Evolutionary conservation across 2,113 vertebrate genomes (phyloP).

Genomic region (Mungos mungo): DNA sequence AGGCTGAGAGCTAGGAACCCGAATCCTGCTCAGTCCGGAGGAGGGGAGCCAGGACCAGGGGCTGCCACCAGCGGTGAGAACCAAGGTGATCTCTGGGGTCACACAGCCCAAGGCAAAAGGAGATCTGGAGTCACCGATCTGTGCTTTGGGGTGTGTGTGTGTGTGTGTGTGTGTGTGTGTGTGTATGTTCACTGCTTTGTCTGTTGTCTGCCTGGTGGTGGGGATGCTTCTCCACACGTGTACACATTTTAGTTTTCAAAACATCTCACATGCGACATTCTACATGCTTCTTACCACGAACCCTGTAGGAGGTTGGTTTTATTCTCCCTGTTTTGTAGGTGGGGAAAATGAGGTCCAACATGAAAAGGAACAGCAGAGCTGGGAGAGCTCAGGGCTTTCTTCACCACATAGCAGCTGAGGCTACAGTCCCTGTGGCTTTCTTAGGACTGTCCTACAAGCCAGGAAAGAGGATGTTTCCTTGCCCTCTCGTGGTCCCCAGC

Average conservation of each 20-base stretch:
- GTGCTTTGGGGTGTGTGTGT: not conserved
- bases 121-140: not conserved
- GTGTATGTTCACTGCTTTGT: not conserved
- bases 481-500: rapidly evolving
- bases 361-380: not conserved
- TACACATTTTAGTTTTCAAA: not conserved
- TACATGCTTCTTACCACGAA: not conserved
- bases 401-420: not conserved
- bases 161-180: not conserved
- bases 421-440: rapidly evolving
- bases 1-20: constrained; percentile 37
- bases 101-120: not conserved
- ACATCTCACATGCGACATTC: not conserved
- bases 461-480: not conserved
- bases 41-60: not conserved
- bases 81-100: not conserved
- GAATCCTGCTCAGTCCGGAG: constrained; percentile 46
- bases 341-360: not conserved
- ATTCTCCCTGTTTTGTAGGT: not conserved
- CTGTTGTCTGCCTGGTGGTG: not conserved
- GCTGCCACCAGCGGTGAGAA: not conserved
- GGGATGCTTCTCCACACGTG: not conserved
- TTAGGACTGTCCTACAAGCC: not conserved
- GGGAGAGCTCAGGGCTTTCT: not conserved
- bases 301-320: not conserved